Evolutionary conservation across 1,140 invertebrate species (phyloP), one percentile per base, ranked within the genome.

Genomic region (Sesamia nonagrioides): DNA sequence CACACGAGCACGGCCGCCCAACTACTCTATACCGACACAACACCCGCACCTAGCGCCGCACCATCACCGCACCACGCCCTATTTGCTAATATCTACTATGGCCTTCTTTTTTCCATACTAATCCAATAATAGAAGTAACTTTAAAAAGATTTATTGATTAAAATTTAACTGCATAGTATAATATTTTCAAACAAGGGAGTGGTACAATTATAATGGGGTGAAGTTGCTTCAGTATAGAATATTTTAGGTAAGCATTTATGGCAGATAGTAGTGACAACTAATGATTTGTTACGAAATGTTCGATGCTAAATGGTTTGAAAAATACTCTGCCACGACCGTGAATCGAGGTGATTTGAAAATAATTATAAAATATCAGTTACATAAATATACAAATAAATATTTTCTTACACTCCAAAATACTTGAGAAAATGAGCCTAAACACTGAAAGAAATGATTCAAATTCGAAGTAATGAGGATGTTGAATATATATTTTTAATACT

Each of bases 231-330:
- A 68, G 78, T 27, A 79, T 50, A 79, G 58, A 63, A 21, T 56
- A 9, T 5, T 27, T 82, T 66, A 63, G 45, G 61, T 84, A 83
- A 77, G 52, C 73, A 68, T 76, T 81, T 68, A 76, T 80, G 81
- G 80, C 60, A 78, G 72, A 42, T 18, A 13, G 45, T 66, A 76
- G 45, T 45, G 48, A 80, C 80, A 58, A 77, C 79, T 81, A 77
- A 84, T 84, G 82, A 60, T 78, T 80, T 85, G 80, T 86, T 85
- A 88, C 52, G 79, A 84, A 88, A 89, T 89, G 87, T 75, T 83
- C 72, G 76, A 84, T 80, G 80, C 52, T 60, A 75, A 79, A 84
- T 86, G 92, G 91, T 92, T 91, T 92, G 74, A 89, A 90, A 92
- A 78, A 90, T 68, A 87, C 77, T 52, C 87, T 84, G 86, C 89